These are phyloP conservation scores for Nipponacmea schrenckii DNA, from an alignment of 2,888 invertebrate species.

Conservation along the genomic window DNA sequence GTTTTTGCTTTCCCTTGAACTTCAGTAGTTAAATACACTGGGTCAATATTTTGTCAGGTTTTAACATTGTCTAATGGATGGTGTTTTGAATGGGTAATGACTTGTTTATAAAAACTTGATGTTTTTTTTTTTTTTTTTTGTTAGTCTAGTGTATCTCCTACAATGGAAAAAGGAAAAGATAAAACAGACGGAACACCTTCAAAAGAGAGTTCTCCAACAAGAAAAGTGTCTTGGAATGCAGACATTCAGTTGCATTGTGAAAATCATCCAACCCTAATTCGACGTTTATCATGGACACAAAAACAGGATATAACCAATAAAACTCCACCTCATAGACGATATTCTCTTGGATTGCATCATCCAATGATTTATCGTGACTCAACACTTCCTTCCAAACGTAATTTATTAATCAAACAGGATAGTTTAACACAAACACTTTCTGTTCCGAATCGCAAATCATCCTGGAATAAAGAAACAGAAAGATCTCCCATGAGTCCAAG, in stretches of 20 bases:
- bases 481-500: neutral
- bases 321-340: neutral
- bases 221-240: constrained; percentile 5
- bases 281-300: constrained; percentile 3
- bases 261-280: neutral
- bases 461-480: neutral
- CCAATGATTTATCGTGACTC: neutral
- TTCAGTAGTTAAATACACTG: no score
- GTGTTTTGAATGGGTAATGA: no score
- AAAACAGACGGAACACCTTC: neutral
- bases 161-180: neutral
- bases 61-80: no score
- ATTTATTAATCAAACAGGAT: constrained; percentile 3
- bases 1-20: no score
- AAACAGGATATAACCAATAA: neutral
- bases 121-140: no score
- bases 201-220: neutral
- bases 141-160: neutral
- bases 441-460: neutral
- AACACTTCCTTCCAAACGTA: neutral
- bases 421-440: neutral
- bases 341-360: neutral
- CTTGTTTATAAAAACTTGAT: no score
- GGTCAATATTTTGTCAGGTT: no score
- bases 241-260: constrained; percentile 1